Base-by-base conservation (phyloP, 2,113 vertebrate species). In the Ramphastos sulfuratus region DNA sequence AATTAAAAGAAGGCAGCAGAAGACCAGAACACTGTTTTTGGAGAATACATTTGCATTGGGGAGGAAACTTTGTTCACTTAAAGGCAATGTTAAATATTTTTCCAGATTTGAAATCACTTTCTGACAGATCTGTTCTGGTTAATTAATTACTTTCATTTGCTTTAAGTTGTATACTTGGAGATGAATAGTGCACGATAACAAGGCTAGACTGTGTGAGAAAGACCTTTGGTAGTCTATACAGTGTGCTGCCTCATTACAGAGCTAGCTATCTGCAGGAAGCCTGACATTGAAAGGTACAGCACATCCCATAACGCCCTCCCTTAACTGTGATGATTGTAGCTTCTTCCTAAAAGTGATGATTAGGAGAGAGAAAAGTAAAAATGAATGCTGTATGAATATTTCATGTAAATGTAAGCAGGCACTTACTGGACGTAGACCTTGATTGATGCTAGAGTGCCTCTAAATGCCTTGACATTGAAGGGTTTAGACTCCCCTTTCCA, bases 371-470 rank as follows among this genome's bases (percentile, higher is more conserved):
- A 98, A 98, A 98, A 99, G 98, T 98, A 98, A 98, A 99, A 98
- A 98, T 98, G 97, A 98, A 99, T 98, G 98, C 98, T 95, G 98
- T 98, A 99, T 99, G 99, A 99, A 99, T 99, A 99, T 99, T 99
- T 99, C 99, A 99, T 99, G 98, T 99, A 99, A 99, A 99, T 99
- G 98, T 98, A 99, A 98, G 98, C 98, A 98, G 97, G 98, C 99
- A 99, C 98, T 99, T 99, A 99, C 98, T 97, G 98, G 98, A 98
- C 98, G 97, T 96, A 97, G 97, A 97, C 98, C 98, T 97, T 99
- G 99, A 99, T 99, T 99, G 98, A 99, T 98, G 98, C 97, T 97
- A 97, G 98, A 99, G 98, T 98, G 98, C 98, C 97, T 98, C 98
- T 98, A 98, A 99, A 99, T 97, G 97, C 97, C 98, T 98, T 97